These are phyloP conservation scores for Bombus picipes DNA, from an alignment of 1,140 invertebrate species.

Conservation along the genomic window DNA sequence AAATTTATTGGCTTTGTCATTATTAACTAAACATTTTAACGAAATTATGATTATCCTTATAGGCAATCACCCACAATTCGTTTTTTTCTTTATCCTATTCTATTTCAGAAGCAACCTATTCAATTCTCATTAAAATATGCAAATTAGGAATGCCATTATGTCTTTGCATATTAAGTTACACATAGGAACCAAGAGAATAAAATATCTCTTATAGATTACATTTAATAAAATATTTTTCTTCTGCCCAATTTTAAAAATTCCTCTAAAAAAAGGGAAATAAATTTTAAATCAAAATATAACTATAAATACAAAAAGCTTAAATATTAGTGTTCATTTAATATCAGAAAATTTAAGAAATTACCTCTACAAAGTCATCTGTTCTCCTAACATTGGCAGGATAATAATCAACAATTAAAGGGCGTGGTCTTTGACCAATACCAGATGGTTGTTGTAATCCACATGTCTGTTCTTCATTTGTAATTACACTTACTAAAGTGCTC, in stretches of 20 bases:
- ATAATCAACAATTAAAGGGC: constrained; percentile 85
- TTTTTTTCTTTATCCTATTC: constrained; percentile 15
- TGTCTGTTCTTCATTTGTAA: constrained; percentile 89
- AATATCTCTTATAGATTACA: constrained; percentile 1
- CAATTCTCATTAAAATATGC: constrained; percentile 21
- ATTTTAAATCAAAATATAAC: constrained; percentile 1
- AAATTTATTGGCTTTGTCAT: constrained; percentile 32
- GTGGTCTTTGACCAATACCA: constrained; percentile 90
- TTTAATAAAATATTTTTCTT: constrained; percentile 30
- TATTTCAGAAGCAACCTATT: constrained; percentile 27
- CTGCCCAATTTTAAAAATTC: constrained; percentile 49
- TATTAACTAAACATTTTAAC: constrained; percentile 49
- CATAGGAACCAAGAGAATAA: constrained; percentile 31
- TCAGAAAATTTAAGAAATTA: constrained; percentile 45
- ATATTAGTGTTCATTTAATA: neutral
- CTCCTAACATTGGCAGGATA: constrained; percentile 79
- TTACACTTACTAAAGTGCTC: constrained; percentile 86
- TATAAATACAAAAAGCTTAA: neutral
- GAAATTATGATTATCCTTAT: neutral
- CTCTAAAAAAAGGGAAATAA: constrained; percentile 52
- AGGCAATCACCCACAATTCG: neutral
- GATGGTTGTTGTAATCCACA: constrained; percentile 88
- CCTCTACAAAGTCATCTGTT: constrained; percentile 73
- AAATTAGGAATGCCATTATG: constrained; percentile 28
- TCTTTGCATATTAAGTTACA: constrained; percentile 16